Conservation (phyloP, 2,113 vertebrate genomes). For the Tretioscincus oriximinensis region DNA sequence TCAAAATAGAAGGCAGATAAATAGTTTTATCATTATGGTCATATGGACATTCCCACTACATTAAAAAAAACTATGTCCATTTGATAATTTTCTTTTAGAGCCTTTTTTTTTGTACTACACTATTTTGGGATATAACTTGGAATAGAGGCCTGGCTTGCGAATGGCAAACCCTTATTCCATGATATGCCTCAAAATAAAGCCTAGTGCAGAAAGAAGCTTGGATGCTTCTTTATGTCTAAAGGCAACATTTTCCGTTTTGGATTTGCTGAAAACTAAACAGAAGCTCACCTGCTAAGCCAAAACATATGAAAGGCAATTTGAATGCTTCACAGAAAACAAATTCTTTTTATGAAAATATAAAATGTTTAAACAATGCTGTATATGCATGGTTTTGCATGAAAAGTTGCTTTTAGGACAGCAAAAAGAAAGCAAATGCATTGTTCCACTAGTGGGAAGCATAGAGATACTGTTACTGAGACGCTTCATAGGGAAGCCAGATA, state of each 20-base stretch:
- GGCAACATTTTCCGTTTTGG: neutral
- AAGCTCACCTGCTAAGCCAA: neutral
- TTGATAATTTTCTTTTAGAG: neutral
- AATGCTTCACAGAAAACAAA: neutral
- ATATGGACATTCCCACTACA: neutral
- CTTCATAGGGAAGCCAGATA: neutral
- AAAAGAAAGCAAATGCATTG: neutral
- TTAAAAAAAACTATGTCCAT: neutral
- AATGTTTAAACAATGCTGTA: neutral
- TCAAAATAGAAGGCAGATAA: constrained; percentile 68
- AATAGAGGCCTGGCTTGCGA: no score
- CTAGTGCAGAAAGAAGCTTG: no score
- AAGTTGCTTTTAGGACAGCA: neutral
- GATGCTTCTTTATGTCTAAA: neutral
- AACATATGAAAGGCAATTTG: neutral
- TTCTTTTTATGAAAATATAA: neutral
- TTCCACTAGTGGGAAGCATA: no score
- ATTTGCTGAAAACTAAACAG: neutral
- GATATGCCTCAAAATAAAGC: no score
- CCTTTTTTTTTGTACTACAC: no score
- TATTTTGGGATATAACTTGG: neutral
- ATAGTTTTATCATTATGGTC: constrained; percentile 46
- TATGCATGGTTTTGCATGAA: neutral
- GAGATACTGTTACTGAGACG: neutral
- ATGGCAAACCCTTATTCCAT: no score